These are phyloP conservation scores for Simalia tracyae DNA, from an alignment of 2,797 vertebrate species.

Conservation along the genomic window DNA sequence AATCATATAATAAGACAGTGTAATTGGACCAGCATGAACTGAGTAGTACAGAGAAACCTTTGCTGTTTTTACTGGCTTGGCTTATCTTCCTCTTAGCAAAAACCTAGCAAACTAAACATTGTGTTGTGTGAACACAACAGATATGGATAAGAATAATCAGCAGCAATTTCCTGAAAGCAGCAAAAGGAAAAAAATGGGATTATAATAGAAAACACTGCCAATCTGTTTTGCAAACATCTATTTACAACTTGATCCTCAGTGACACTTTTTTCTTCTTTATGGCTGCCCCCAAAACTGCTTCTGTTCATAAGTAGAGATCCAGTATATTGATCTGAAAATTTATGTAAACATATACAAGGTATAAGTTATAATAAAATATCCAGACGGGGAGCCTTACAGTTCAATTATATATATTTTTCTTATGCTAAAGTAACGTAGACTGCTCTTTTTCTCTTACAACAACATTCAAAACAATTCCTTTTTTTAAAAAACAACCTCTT, in stretches of 20 bases:
- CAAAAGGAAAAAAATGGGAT: neutral
- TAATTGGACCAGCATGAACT: neutral
- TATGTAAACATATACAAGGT: neutral
- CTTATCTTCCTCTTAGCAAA: too few relatives aligned
- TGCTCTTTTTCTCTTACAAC: neutral
- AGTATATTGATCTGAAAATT: neutral
- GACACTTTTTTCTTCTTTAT: neutral
- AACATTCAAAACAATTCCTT: neutral
- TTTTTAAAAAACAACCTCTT: neutral
- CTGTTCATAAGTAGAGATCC: too few relatives aligned
- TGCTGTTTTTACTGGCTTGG: too few relatives aligned
- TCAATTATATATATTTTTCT: too few relatives aligned
- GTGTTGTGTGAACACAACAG: too few relatives aligned
- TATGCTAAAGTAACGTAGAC: neutral
- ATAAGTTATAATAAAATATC: neutral
- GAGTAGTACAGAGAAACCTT: too few relatives aligned
- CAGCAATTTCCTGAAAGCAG: neutral
- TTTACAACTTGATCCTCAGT: neutral
- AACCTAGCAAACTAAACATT: too few relatives aligned
- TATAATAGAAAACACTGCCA: neutral
- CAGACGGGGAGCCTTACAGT: neutral
- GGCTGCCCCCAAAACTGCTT: neutral
- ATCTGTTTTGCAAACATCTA: neutral
- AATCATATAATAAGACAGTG: neutral
- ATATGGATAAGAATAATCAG: neutral